Conservation (phyloP, 2,888 invertebrate species). For the Capitulum mitella region DNA sequence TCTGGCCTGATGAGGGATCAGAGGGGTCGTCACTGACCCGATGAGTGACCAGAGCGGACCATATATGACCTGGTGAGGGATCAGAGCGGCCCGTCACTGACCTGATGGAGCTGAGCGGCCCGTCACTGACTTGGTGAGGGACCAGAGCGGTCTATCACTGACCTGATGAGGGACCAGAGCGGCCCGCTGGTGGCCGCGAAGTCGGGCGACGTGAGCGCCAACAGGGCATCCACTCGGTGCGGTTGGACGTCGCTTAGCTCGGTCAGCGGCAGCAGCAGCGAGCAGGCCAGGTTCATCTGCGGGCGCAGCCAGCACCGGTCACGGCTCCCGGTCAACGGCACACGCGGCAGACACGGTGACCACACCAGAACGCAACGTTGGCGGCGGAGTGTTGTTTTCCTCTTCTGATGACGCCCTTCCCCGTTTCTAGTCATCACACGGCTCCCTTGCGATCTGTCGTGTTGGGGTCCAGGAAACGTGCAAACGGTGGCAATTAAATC, state of each 20-base stretch:
- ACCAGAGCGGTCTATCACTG: neutral
- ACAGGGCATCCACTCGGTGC: neutral
- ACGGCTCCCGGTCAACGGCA: no score
- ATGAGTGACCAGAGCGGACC: neutral
- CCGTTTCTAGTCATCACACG: no score
- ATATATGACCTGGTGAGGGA: neutral
- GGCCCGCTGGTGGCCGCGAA: neutral
- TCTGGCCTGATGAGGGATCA: neutral
- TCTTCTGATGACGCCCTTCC: no score
- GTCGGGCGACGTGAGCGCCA: neutral
- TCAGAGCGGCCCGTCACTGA: neutral
- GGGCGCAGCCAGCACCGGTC: no score
- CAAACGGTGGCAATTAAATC: no score
- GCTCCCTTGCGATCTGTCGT: no score
- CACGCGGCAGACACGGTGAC: no score
- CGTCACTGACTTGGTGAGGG: neutral
- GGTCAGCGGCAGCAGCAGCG: neutral
- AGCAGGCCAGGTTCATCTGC: neutral
- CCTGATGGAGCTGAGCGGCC: neutral
- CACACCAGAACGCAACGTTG: no score
- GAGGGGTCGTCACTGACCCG: neutral
- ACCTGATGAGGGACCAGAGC: conserved; percentile 11
- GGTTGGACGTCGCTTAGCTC: neutral
- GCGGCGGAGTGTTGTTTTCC: no score
- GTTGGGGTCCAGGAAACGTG: no score